phyloP scores from a whole-genome alignment of 2,888 invertebrate genomes.

The Drosophila incognita region DNA sequence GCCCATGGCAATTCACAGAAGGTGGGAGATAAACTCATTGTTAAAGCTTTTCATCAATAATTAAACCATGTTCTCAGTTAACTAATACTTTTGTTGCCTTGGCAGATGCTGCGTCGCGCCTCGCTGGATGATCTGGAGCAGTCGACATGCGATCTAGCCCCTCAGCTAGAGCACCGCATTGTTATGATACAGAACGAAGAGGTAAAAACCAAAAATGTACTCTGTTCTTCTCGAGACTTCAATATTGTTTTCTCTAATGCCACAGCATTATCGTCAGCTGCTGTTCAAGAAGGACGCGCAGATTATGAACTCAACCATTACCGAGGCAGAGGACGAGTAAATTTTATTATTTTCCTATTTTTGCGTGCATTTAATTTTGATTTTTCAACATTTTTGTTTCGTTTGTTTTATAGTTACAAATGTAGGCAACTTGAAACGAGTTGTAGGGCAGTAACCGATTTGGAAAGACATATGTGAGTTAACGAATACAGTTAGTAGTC shows the following conservation, averaged over 20 bases:
- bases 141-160: slow-evolving; percentile 92
- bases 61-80: background rate
- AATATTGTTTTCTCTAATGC: background rate
- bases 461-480: slow-evolving; percentile 61
- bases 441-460: slow-evolving; percentile 47
- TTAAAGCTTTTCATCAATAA: background rate
- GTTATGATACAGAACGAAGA: slow-evolving; percentile 90
- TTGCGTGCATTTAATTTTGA: slow-evolving; percentile 59
- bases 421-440: slow-evolving; percentile 46
- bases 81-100: background rate
- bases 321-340: slow-evolving; percentile 88
- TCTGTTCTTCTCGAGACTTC: background rate
- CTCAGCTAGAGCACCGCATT: slow-evolving; percentile 93
- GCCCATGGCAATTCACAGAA: slow-evolving; percentile 82
- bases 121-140: slow-evolving; percentile 93
- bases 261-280: slow-evolving; percentile 83
- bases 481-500: slow-evolving; percentile 24
- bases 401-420: slow-evolving; percentile 59
- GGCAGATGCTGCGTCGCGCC: slow-evolving; percentile 89
- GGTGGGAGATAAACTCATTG: slow-evolving; percentile 50
- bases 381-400: slow-evolving; percentile 36
- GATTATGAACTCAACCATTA: slow-evolving; percentile 90
- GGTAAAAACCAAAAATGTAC: slow-evolving; percentile 85
- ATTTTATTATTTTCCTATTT: slow-evolving; percentile 38
- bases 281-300: slow-evolving; percentile 83